Evolutionary conservation across 2,888 invertebrate species (phyloP).

Genomic region (Formica aserva): DNA sequence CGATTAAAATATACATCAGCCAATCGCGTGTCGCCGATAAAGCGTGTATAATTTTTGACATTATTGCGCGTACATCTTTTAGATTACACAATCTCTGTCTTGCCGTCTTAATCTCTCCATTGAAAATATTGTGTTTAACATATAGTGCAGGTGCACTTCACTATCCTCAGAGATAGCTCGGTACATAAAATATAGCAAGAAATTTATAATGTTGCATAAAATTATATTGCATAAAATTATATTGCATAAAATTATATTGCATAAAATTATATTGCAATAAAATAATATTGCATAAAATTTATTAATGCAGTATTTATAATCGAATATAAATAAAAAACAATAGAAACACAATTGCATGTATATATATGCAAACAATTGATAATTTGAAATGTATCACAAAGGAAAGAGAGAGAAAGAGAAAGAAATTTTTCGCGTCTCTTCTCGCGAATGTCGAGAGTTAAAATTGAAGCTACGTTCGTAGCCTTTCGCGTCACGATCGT

Average conservation of each 20-base stretch:
- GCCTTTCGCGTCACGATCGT: background rate
- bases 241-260: no score
- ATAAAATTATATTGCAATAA: background rate
- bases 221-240: background rate
- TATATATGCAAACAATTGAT: background rate
- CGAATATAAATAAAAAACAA: background rate
- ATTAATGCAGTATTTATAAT: background rate
- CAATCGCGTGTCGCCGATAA: slow-evolving; percentile 37
- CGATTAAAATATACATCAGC: slow-evolving; percentile 38
- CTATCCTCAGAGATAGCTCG: background rate
- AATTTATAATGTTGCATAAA: no score
- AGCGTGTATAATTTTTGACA: slow-evolving; percentile 43
- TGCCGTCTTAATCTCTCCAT: slow-evolving; percentile 28
- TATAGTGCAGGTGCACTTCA: background rate
- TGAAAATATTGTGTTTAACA: slow-evolving; percentile 12
- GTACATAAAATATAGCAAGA: background rate
- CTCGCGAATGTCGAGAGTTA: background rate
- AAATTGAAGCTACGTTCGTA: slow-evolving; percentile 23
- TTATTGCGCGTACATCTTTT: slow-evolving; percentile 2
- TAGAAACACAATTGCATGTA: background rate
- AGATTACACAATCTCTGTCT: slow-evolving; percentile 43
- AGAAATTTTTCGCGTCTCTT: background rate
- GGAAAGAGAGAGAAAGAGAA: background rate
- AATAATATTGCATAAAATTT: background rate
- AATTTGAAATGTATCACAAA: background rate